A percentile compares a stretch with the other conserved stretches of the same genome.
Conservation (phyloP, 2,113 vertebrate species). For the Hemiprocne comata region DNA sequence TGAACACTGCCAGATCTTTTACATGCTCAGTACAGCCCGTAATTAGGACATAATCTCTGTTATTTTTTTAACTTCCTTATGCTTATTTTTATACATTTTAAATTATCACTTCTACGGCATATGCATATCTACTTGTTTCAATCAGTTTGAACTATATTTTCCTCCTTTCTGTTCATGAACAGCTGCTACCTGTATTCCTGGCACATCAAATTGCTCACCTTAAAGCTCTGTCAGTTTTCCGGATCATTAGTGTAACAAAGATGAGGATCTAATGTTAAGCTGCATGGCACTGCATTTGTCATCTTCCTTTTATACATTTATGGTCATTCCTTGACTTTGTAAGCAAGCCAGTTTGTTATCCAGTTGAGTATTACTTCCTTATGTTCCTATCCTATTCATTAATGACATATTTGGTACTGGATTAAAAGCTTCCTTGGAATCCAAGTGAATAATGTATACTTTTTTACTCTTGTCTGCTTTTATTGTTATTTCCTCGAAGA, state of each 20-base stretch:
- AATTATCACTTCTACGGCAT: background rate
- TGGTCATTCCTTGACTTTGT: background rate
- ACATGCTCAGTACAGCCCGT: background rate
- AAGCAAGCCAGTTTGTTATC: background rate
- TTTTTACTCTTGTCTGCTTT: background rate
- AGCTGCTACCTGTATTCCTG: background rate
- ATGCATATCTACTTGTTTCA: background rate
- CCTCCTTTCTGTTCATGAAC: background rate
- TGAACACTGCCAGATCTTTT: background rate
- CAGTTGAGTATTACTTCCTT: background rate
- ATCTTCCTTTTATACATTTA: background rate
- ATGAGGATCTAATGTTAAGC: background rate
- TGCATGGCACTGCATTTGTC: background rate
- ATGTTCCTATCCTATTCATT: background rate
- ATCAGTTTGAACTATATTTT: background rate
- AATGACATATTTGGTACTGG: background rate
- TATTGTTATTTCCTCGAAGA: slow-evolving; percentile 1
- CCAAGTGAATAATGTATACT: slow-evolving; percentile 9
- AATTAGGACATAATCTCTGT: background rate
- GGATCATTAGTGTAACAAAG: background rate
- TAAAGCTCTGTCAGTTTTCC: background rate
- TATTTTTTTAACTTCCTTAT: background rate
- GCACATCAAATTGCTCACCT: background rate
- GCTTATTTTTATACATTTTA: background rate
- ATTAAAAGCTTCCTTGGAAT: slow-evolving; percentile 40